These are phyloP conservation scores for Mesitornis unicolor DNA, from an alignment of 2,113 vertebrate species.

Conservation along the genomic window DNA sequence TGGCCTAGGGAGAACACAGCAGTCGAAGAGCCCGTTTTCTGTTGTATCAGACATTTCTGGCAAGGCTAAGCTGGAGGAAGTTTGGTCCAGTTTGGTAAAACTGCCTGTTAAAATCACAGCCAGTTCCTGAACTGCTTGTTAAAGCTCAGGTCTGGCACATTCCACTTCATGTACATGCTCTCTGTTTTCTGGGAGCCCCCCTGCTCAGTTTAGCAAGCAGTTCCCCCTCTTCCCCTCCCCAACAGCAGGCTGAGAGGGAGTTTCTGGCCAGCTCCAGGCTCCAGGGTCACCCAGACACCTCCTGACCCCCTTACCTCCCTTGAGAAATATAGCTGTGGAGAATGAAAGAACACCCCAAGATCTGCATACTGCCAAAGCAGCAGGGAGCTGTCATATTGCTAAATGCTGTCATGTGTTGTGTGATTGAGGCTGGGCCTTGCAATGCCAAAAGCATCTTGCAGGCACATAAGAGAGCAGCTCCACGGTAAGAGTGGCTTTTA, in stretches of 20 bases:
- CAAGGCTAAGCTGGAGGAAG: background rate
- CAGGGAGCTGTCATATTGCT: rapidly evolving
- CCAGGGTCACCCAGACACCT: background rate
- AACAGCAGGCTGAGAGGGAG: background rate
- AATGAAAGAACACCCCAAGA: background rate
- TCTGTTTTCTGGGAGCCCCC: background rate
- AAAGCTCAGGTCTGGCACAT: background rate
- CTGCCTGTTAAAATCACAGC: background rate
- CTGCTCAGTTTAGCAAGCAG: background rate
- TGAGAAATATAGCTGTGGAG: background rate
- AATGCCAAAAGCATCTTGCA: background rate
- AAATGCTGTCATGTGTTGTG: background rate
- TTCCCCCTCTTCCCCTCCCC: background rate
- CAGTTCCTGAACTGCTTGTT: background rate
- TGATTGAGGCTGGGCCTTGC: background rate
- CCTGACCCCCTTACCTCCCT: background rate
- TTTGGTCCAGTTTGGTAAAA: background rate
- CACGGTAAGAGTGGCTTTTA: background rate
- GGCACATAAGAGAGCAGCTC: background rate
- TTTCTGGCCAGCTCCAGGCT: background rate
- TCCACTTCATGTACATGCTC: rapidly evolving
- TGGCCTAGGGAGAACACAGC: background rate
- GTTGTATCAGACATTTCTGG: background rate
- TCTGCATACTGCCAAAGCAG: background rate
- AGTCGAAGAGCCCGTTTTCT: background rate